Conservation (phyloP, 2,113 vertebrate genomes). For the Ivindomyrus marchei region DNA sequence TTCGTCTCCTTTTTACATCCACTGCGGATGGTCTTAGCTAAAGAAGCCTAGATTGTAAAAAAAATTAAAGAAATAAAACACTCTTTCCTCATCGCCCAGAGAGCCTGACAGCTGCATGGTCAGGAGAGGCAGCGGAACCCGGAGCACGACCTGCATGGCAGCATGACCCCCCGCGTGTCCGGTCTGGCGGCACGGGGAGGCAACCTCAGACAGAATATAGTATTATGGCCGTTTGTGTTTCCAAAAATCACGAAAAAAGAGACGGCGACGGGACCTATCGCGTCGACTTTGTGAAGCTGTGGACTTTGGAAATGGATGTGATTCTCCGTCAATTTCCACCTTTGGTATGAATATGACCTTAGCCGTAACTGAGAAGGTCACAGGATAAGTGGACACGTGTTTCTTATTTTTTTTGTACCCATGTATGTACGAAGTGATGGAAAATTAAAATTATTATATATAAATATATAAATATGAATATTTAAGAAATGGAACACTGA, state of each 20-base stretch:
- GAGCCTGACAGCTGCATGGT: background rate
- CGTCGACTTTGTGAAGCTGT: background rate
- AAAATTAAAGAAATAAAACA: background rate
- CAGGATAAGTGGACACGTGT: conserved; percentile 12
- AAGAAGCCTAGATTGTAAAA: background rate
- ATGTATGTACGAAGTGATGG: conserved; percentile 50
- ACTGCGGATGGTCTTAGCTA: background rate
- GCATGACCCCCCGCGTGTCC: background rate
- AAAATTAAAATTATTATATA: conserved; percentile 46
- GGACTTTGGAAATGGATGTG: background rate
- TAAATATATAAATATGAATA: conserved; percentile 49
- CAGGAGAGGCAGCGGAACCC: background rate
- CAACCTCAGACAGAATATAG: background rate
- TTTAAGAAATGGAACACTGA: conserved; percentile 40
- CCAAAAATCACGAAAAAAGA: background rate
- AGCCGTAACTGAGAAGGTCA: conserved; percentile 4
- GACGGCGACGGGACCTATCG: background rate
- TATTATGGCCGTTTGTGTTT: background rate
- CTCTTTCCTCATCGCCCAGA: background rate
- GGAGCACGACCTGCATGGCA: background rate
- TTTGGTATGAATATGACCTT: background rate
- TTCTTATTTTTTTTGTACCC: conserved; percentile 40
- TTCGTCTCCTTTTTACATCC: conserved; percentile 25
- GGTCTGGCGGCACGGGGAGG: background rate
- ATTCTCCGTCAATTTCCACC: background rate